Conservation (phyloP, 2,797 vertebrate species). For the Pitangus sulphuratus region DNA sequence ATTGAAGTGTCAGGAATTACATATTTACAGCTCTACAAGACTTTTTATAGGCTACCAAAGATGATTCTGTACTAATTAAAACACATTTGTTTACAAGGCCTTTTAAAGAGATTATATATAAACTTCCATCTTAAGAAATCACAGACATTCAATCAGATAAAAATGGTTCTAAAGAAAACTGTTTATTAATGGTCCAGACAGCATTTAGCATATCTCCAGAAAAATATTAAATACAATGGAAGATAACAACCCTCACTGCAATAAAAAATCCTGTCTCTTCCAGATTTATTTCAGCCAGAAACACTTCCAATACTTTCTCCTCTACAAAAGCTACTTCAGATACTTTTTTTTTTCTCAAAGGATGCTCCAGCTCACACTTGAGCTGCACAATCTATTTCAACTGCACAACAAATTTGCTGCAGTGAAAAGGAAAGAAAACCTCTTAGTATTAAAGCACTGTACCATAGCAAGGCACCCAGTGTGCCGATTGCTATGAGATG, state of each 20-base stretch:
- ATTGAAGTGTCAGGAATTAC: not conserved
- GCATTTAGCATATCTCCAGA: constrained; percentile 43
- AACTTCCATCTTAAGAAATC: not conserved
- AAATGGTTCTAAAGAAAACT: constrained; percentile 67
- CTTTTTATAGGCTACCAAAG: not conserved
- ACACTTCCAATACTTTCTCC: not conserved
- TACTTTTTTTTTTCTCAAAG: not conserved
- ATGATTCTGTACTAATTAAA: not conserved
- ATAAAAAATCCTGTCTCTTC: not conserved
- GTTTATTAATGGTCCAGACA: constrained; percentile 75
- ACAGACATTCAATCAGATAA: not conserved
- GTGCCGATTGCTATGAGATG: not conserved
- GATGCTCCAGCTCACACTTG: not conserved
- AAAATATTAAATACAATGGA: constrained; percentile 72
- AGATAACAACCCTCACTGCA: constrained; percentile 50
- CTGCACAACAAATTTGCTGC: not conserved
- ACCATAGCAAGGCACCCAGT: constrained; percentile 39
- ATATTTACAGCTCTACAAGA: not conserved
- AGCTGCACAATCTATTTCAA: constrained; percentile 17
- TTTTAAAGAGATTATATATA: not conserved
- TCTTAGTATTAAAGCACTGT: constrained; percentile 55
- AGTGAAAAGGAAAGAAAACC: constrained; percentile 51
- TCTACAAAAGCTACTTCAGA: not conserved
- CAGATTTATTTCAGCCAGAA: not conserved
- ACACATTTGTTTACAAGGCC: not conserved